These are phyloP conservation scores for Mystacornis crossleyi DNA, from an alignment of 2,113 vertebrate species.

Conservation along the genomic window DNA sequence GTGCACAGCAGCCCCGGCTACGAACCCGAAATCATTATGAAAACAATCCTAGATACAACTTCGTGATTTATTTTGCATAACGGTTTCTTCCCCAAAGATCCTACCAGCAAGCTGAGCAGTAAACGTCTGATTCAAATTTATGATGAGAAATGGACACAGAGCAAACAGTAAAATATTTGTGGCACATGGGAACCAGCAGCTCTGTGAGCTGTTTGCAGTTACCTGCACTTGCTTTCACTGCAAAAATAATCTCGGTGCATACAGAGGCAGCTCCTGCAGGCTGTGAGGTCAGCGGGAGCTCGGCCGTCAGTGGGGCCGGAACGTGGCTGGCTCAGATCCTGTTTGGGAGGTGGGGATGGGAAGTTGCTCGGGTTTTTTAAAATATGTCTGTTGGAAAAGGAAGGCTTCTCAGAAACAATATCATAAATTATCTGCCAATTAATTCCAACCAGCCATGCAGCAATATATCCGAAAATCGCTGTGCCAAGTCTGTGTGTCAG, in stretches of 20 bases:
- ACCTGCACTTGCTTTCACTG: background rate
- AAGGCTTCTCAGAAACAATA: background rate
- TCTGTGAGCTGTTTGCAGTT: background rate
- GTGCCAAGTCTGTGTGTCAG: background rate
- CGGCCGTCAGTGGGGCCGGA: background rate
- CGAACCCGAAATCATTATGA: background rate
- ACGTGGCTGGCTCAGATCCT: background rate
- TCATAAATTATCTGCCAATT: background rate
- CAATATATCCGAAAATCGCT: background rate
- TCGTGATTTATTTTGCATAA: background rate
- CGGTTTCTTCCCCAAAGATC: background rate
- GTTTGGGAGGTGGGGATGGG: background rate
- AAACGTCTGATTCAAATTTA: background rate
- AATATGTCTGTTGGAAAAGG: background rate
- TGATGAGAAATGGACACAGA: background rate
- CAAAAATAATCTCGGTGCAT: background rate
- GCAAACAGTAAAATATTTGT: slow-evolving; percentile 3
- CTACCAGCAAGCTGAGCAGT: background rate
- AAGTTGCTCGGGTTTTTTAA: background rate
- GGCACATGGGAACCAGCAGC: background rate
- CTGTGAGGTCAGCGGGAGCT: background rate
- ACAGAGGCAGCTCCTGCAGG: background rate
- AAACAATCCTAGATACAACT: background rate
- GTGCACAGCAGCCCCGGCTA: background rate
- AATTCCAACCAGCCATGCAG: background rate